Evolutionary conservation across 2,113 vertebrate species (phyloP).

Genomic region (Pomatostomus ruficeps): DNA sequence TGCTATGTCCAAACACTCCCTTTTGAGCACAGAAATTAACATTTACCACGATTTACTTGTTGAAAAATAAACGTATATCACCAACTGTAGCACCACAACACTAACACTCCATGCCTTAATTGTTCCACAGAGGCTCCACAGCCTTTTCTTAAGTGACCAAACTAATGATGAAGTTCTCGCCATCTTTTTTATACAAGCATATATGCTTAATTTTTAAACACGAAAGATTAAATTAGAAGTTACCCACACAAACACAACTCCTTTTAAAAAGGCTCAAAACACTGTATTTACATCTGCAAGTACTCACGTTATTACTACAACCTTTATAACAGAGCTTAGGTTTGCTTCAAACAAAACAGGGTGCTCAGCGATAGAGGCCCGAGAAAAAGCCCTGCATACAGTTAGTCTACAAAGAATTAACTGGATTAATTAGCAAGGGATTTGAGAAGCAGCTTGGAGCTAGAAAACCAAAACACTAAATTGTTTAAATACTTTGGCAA

Average conservation of each 20-base stretch:
- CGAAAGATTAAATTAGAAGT: constrained; percentile 46
- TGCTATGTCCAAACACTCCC: fast-evolving
- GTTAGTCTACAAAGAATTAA: constrained; percentile 83
- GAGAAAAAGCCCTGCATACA: constrained; percentile 77
- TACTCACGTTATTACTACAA: constrained; percentile 62
- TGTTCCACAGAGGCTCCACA: background rate
- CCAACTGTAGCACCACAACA: background rate
- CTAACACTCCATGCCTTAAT: background rate
- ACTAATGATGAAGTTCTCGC: background rate
- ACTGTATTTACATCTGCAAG: constrained; percentile 71
- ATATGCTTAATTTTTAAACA: constrained; percentile 24
- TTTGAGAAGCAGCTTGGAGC: constrained; percentile 82
- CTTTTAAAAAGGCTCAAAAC: constrained; percentile 40
- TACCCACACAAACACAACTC: constrained; percentile 9
- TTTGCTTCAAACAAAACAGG: constrained; percentile 71
- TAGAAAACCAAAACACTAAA: constrained; percentile 84
- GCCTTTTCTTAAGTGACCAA: background rate
- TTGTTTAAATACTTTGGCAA: constrained; percentile 88
- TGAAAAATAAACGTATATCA: background rate
- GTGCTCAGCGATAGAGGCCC: constrained; percentile 62
- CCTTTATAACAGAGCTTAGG: constrained; percentile 64
- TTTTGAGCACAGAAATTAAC: background rate
- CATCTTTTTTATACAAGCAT: background rate
- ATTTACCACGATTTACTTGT: background rate
- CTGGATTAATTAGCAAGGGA: constrained; percentile 86